A percentile compares a stretch with the other conserved stretches of the same genome.
These are phyloP conservation scores for Palythoa heliodiscus DNA, from an alignment of 92 coral and sea anemone species.

Conservation along the genomic window DNA sequence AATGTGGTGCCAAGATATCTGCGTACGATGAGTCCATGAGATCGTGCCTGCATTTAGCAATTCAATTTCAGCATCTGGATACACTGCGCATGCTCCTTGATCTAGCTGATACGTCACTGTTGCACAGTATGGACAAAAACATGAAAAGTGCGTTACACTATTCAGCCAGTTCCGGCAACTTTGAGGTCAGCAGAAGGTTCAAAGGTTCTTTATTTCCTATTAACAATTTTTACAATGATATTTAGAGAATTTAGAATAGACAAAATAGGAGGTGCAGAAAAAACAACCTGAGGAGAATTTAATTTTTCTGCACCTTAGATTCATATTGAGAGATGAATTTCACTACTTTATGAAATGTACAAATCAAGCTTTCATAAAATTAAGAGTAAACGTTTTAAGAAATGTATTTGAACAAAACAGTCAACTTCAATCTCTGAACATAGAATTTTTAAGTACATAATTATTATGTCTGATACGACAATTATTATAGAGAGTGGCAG, in stretches of 20 bases:
- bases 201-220: too few species aligned
- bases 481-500: neutral
- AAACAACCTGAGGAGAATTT: neutral
- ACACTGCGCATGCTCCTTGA: conserved; percentile 62
- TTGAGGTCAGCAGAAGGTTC: conserved; percentile 50
- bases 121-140: conserved; percentile 66
- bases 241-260: too few species aligned
- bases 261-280: too few species aligned
- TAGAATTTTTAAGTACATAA: too few species aligned
- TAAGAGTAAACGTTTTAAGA: too few species aligned
- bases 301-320: neutral
- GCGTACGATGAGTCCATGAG: conserved; percentile 66
- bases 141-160: conserved; percentile 62
- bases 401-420: too few species aligned
- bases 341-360: too few species aligned
- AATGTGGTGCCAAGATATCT: conserved; percentile 63
- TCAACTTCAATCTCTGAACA: too few species aligned
- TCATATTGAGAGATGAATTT: neutral
- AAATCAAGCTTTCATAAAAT: too few species aligned
- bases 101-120: conserved; percentile 35
- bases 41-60: conserved; percentile 71
- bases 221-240: too few species aligned
- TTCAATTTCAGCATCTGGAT: conserved; percentile 56
- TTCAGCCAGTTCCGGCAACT: conserved; percentile 56
- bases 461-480: too few species aligned